These are phyloP conservation scores for Lophochroa leadbeateri DNA, from an alignment of 2,113 vertebrate genomes.

Conservation along the genomic window DNA sequence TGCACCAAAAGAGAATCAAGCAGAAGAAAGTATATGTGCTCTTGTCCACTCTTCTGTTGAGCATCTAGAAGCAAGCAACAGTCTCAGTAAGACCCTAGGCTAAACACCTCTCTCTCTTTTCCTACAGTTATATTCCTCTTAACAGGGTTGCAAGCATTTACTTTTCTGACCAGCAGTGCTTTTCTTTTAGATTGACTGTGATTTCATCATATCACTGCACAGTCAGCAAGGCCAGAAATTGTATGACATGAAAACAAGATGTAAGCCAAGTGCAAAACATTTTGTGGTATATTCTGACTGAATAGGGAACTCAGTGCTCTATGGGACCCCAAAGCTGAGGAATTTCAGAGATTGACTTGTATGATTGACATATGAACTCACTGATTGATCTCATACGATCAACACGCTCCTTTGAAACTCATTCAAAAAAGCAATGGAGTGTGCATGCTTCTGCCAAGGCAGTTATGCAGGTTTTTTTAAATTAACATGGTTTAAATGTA, in stretches of 20 bases:
- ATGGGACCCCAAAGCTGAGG: not conserved
- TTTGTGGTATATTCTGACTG: not conserved
- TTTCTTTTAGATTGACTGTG: not conserved
- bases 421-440: not conserved
- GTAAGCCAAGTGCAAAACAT: not conserved
- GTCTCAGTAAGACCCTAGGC: not conserved
- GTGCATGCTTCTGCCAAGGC: not conserved
- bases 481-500: not conserved
- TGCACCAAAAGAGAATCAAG: not conserved
- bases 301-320: not conserved
- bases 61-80: not conserved
- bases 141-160: not conserved
- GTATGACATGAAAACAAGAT: not conserved
- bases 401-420: not conserved
- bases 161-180: not conserved
- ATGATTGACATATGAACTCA: not conserved
- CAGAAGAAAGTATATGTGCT: not conserved
- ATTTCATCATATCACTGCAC: not conserved
- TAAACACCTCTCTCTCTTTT: not conserved
- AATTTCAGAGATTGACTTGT: not conserved
- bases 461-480: not conserved
- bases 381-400: not conserved
- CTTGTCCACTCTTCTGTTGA: not conserved
- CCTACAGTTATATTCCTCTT: not conserved
- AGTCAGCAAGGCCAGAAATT: not conserved